phyloP scores from a whole-genome alignment of 2,797 vertebrate species.

The Acrossocheilus fasciatus region DNA sequence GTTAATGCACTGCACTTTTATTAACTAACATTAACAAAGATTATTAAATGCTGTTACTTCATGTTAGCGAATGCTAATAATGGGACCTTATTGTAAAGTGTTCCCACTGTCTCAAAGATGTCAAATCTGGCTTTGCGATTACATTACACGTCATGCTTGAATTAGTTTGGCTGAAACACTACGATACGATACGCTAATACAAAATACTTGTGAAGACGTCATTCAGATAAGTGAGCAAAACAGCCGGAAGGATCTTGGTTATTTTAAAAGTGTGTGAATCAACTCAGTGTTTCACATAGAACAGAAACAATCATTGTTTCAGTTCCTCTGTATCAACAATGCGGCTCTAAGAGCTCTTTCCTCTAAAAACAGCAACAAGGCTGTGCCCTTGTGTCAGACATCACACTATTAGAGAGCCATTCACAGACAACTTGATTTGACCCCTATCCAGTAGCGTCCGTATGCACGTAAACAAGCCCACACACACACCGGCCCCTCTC shows the following conservation, averaged over 20 bases:
- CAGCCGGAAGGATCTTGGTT: constrained; percentile 47
- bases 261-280: constrained; percentile 51
- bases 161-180: neutral
- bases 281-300: constrained; percentile 33
- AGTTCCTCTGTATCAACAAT: constrained; percentile 52
- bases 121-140: neutral
- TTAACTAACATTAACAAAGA: neutral
- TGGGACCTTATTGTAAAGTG: neutral
- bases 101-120: neutral
- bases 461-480: constrained; percentile 9
- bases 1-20: neutral
- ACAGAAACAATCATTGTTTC: constrained; percentile 59
- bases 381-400: constrained; percentile 47
- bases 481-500: constrained; percentile 5
- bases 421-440: constrained; percentile 50
- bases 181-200: neutral
- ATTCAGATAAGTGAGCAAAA: constrained; percentile 40
- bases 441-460: constrained; percentile 5
- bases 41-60: neutral
- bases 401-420: constrained; percentile 53
- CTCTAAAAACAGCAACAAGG: constrained; percentile 51
- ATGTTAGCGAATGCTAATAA: neutral
- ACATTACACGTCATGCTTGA: neutral
- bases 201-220: constrained; percentile 20
- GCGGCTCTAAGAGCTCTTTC: constrained; percentile 38